Evolutionary conservation across 2,888 invertebrate species (phyloP), one percentile per base, ranked within the genome.

Genomic region (Monoplex corrugatus): DNA sequence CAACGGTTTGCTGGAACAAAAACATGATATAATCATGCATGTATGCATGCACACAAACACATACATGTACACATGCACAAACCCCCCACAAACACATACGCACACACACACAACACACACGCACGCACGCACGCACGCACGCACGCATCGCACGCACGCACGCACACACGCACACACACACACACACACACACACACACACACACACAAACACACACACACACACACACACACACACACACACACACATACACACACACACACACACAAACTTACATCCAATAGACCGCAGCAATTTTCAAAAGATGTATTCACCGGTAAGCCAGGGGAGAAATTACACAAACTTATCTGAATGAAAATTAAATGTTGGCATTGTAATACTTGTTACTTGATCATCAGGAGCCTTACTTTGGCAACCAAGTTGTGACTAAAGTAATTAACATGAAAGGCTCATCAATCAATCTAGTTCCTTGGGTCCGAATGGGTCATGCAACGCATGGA

Each of bases 1-100:
- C 91, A 91, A 32, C 86, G 63, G 1, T 89, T 87, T 43, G 87
- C 91, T 91, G 87, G 0, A 44, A 57, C 0, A 16, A 32, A 40
- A 40, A 86, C 23, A 19, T 0, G 43, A 68, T 40, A 16, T 13
- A 10, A 0, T 6, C 28, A 75, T 10, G 57, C 10, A 68, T 8
- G 50, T 6, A 28, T 2, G n/a, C 3, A 23, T 16, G 23, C 10
- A 83, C 43, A 19, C 32, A 63, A 28, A 88, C 19, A 72, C 82
- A 72, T n/a, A 82, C 35, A 44, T 43, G 10, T 38, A 3, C 19
- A 40, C 40, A 57, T n/a, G 1, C 13, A 82, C 40, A 6, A 19
- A 40, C 28, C 44, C 2, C 19, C 1, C 40, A 82, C n/a, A n/a
- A 10, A 35, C 16, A 28, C 40, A 38, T 82, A 40, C 40, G 40